A percentile compares a stretch with the other conserved stretches of the same genome.
phyloP scores from a whole-genome alignment of 2,888 invertebrate genomes.

The Drosophila macrospina region DNA sequence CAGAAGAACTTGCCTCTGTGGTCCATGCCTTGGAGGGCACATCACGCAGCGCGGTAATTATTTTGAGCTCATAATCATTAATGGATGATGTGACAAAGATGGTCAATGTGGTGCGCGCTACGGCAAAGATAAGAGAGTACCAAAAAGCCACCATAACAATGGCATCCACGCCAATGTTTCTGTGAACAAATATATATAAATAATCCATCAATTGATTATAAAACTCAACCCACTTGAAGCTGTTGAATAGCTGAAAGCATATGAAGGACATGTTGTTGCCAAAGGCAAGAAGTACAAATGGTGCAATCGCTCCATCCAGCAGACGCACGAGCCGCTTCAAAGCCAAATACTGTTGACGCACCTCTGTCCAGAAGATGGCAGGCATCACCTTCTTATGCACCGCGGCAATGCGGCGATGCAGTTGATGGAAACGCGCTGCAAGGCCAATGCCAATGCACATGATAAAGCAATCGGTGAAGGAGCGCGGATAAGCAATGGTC shows the following conservation, averaged over 20 bases:
- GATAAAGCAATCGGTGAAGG: slow-evolving; percentile 90
- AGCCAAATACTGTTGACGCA: slow-evolving; percentile 89
- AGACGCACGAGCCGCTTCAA: slow-evolving; percentile 88
- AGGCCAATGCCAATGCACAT: slow-evolving; percentile 89
- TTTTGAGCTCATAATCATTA: slow-evolving; percentile 86
- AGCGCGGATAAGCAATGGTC: slow-evolving; percentile 89
- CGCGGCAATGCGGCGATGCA: slow-evolving; percentile 86
- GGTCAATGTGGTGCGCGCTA: slow-evolving; percentile 86
- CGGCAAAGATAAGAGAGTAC: slow-evolving; percentile 86
- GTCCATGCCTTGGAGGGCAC: slow-evolving; percentile 85
- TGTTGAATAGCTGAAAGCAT: slow-evolving; percentile 90
- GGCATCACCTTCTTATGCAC: slow-evolving; percentile 85
- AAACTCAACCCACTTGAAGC: slow-evolving; percentile 78
- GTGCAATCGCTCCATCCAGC: slow-evolving; percentile 88
- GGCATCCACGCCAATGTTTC: slow-evolving; percentile 82
- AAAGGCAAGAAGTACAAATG: slow-evolving; percentile 89
- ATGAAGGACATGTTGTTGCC: slow-evolving; percentile 91
- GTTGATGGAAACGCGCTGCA: slow-evolving; percentile 88
- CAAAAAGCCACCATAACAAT: slow-evolving; percentile 86
- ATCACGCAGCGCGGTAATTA: slow-evolving; percentile 85
- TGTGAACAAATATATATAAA: slow-evolving; percentile 21
- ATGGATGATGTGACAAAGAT: slow-evolving; percentile 86
- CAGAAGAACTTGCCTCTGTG: slow-evolving; percentile 82
- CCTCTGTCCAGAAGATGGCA: slow-evolving; percentile 87
- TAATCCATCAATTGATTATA: no score